Conservation (phyloP, 2,113 vertebrate species). For the Callospermophilus lateralis region DNA sequence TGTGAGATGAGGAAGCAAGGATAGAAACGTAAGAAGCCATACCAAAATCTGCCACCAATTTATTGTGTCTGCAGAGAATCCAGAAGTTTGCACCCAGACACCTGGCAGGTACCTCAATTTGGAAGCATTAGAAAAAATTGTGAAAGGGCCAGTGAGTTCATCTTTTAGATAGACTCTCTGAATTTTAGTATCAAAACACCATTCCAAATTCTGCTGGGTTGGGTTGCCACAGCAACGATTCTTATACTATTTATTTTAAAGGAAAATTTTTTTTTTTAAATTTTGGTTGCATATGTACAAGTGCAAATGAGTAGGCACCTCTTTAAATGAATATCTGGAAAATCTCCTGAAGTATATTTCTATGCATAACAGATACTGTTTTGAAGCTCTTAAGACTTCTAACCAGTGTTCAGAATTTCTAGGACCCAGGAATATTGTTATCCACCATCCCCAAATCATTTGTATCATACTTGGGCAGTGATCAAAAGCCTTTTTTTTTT, state of each 20-base stretch:
- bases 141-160: conserved; percentile 60
- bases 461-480: neutral
- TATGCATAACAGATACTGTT: neutral
- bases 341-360: neutral
- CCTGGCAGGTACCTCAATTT: conserved; percentile 20
- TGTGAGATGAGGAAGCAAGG: neutral
- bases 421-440: neutral
- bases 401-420: neutral
- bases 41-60: conserved; percentile 19
- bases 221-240: conserved; percentile 65
- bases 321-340: conserved; percentile 33
- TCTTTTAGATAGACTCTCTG: conserved; percentile 34
- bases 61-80: neutral
- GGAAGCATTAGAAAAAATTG: conserved; percentile 56
- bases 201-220: conserved; percentile 46
- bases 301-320: neutral
- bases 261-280: neutral
- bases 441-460: neutral
- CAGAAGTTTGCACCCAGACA: neutral
- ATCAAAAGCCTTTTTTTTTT: neutral
- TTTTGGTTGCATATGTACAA: neutral
- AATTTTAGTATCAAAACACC: conserved; percentile 62
- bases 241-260: conserved; percentile 25
- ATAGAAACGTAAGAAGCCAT: neutral
- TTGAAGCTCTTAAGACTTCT: neutral